A percentile compares a stretch with the other conserved stretches of the same genome.
Evolutionary conservation across 2,888 invertebrate genomes (phyloP).

Genomic region (Diarsia rubi): DNA sequence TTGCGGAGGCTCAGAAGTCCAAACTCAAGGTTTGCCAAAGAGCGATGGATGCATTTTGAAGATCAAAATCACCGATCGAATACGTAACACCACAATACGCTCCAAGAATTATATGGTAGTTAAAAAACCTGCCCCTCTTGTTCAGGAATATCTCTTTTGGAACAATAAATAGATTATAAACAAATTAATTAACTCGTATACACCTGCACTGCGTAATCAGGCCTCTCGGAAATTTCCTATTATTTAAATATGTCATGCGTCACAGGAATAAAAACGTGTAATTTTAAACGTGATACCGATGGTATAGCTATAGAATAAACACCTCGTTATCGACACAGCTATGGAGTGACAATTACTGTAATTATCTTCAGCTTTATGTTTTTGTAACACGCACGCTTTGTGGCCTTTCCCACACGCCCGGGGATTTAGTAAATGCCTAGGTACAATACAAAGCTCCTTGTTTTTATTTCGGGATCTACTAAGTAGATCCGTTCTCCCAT

Average conservation of each 20-base stretch:
- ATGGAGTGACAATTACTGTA: conserved; percentile 68
- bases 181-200: too few species aligned
- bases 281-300: conserved; percentile 37
- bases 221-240: background rate
- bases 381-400: conserved; percentile 63
- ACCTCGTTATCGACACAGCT: conserved; percentile 58
- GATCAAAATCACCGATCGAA: too few species aligned
- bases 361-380: conserved; percentile 65
- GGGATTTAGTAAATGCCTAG: conserved; percentile 33
- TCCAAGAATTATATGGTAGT: too few species aligned
- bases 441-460: background rate
- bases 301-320: conserved; percentile 53
- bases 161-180: too few species aligned
- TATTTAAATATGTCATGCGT: conserved; percentile 5
- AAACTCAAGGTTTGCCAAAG: too few species aligned
- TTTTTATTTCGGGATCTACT: background rate
- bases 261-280: conserved; percentile 27
- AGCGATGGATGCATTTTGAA: too few species aligned
- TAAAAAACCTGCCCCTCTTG: too few species aligned
- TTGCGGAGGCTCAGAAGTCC: too few species aligned
- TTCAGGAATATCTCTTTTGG: too few species aligned
- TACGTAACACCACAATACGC: too few species aligned
- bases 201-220: background rate
- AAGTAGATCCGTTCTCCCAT: too few species aligned
- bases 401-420: conserved; percentile 55